Conservation (phyloP, 2,113 vertebrate species). For the Myotis lucifugus region DNA sequence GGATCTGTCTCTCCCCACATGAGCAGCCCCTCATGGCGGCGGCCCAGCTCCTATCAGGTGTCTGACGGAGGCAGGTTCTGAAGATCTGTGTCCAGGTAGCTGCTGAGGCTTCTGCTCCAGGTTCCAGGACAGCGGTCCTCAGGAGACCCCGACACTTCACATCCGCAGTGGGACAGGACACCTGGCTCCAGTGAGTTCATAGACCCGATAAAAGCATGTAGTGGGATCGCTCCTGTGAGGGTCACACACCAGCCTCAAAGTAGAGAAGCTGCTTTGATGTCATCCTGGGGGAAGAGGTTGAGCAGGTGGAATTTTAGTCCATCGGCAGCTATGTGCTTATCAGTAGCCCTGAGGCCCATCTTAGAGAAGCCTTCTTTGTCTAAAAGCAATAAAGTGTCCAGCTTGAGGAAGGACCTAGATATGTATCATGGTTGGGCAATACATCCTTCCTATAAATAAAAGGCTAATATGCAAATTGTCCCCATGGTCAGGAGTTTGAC, state of each 20-base stretch:
- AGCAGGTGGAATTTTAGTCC: not conserved
- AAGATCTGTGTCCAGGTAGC: not conserved
- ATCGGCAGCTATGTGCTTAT: not conserved
- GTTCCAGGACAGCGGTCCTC: not conserved
- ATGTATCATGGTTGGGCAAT: no score
- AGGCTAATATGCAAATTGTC: no score
- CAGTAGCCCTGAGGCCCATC: not conserved
- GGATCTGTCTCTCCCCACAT: not conserved
- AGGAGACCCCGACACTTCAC: not conserved
- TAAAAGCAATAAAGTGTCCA: slow-evolving; percentile 7
- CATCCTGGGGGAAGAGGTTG: not conserved
- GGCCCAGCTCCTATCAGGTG: not conserved
- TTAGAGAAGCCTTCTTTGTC: not conserved
- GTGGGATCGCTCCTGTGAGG: not conserved
- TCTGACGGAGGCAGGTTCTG: not conserved
- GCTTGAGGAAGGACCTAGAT: not conserved
- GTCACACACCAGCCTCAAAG: not conserved
- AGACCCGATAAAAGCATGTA: not conserved
- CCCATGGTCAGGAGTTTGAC: no score
- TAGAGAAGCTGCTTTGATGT: not conserved
- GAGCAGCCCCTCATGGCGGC: no score
- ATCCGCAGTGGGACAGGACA: not conserved
- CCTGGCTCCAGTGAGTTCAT: not conserved
- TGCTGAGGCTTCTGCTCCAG: not conserved
- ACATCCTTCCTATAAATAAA: no score